Percentiles rank a stretch among this genome's conserved stretches.
Conservation (phyloP, 2,113 vertebrate genomes). For the Xiphorhynchus elegans region DNA sequence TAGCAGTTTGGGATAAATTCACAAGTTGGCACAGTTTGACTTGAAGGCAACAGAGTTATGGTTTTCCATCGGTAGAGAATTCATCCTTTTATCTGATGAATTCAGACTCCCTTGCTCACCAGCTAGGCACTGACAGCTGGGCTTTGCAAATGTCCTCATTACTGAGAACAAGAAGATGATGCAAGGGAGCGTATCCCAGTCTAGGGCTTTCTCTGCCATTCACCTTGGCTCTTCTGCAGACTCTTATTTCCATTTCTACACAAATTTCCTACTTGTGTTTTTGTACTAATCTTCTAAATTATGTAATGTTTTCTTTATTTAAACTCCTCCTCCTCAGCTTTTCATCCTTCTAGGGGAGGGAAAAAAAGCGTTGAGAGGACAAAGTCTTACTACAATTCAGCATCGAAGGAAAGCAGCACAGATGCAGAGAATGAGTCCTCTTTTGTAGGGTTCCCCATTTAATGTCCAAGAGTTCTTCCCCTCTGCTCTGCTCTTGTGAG, state of each 20-base stretch:
- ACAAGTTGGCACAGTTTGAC: conserved; percentile 4
- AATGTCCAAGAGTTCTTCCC: neutral
- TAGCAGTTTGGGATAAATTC: conserved; percentile 37
- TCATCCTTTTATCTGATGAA: conserved; percentile 24
- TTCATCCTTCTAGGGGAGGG: neutral
- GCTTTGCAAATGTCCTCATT: neutral
- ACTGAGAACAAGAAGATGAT: conserved; percentile 15
- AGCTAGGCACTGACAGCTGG: conserved; percentile 8
- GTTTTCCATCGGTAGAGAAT: conserved; percentile 17
- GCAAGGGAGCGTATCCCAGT: neutral
- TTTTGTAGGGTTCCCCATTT: neutral
- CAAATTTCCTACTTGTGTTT: neutral
- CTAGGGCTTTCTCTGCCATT: neutral
- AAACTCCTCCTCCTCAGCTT: neutral
- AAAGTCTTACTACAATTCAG: neutral
- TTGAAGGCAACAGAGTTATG: conserved; percentile 35
- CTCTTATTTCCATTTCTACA: neutral
- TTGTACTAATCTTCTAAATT: neutral
- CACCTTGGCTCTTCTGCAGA: neutral
- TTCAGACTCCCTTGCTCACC: conserved; percentile 10
- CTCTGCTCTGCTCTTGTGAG: neutral
- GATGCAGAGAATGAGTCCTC: neutral
- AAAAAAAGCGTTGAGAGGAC: neutral
- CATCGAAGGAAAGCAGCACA: neutral
- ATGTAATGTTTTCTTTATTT: neutral